These are phyloP conservation scores for Macrosoma leucophasiata DNA, from an alignment of 2,888 invertebrate genomes.

Conservation along the genomic window DNA sequence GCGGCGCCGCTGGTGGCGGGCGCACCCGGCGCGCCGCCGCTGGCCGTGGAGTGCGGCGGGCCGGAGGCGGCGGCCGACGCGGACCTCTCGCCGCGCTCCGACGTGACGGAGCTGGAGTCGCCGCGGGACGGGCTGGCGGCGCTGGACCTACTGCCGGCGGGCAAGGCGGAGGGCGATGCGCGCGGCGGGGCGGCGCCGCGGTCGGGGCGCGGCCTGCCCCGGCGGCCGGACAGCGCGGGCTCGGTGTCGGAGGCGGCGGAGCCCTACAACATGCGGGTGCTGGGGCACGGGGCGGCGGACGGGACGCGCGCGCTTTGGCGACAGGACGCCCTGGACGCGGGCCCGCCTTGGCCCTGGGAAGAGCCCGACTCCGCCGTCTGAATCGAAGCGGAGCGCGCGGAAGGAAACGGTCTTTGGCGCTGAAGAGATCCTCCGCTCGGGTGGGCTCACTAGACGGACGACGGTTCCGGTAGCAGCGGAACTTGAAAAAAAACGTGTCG, in stretches of 20 bases:
- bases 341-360: constrained; percentile 69
- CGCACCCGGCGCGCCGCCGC: constrained; percentile 26
- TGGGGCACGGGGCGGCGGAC: constrained; percentile 50
- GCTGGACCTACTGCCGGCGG: constrained; percentile 48
- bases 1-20: constrained; percentile 16
- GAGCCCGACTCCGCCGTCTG: constrained; percentile 69
- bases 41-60: constrained; percentile 28
- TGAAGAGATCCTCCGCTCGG: too few relatives aligned
- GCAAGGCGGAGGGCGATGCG: constrained; percentile 33
- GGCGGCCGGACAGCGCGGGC: constrained; percentile 41
- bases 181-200: constrained; percentile 29
- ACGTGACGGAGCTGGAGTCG: constrained; percentile 56
- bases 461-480: too few relatives aligned
- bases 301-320: constrained; percentile 59
- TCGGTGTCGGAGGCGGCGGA: constrained; percentile 58
- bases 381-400: constrained; percentile 41
- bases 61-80: constrained; percentile 37
- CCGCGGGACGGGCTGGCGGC: constrained; percentile 40
- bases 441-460: too few relatives aligned
- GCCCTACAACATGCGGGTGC: constrained; percentile 63
- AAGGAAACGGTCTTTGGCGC: constrained; percentile 5
- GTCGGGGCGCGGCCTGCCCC: constrained; percentile 36
- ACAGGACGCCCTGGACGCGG: constrained; percentile 65
- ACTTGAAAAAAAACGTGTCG: too few relatives aligned
- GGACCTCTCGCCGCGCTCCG: constrained; percentile 60